These are phyloP conservation scores for Phalloptychus januarius DNA, from an alignment of 2,797 vertebrate species.

Conservation along the genomic window DNA sequence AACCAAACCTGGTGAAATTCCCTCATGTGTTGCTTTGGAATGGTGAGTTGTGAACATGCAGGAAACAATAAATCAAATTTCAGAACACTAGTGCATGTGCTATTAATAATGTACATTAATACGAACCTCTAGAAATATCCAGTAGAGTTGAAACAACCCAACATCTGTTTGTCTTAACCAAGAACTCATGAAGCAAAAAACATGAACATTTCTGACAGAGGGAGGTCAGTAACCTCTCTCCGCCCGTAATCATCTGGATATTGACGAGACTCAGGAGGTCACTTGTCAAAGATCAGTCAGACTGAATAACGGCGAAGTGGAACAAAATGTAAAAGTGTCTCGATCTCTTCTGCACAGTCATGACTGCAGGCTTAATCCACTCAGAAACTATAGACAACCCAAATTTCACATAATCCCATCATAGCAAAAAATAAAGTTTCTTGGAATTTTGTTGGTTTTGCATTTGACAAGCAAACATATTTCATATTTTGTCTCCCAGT, in stretches of 20 bases:
- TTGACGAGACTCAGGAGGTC: not conserved
- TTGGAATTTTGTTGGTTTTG: not conserved
- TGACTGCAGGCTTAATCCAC: not conserved
- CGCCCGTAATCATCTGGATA: not conserved
- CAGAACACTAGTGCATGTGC: not conserved
- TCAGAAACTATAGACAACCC: not conserved
- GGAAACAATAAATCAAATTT: not conserved
- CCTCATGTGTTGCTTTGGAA: not conserved
- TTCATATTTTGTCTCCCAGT: too few species aligned
- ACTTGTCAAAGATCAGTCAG: not conserved
- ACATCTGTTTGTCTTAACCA: conserved; percentile 2
- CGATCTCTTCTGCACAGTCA: not conserved
- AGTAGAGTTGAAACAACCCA: not conserved
- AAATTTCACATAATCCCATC: not conserved
- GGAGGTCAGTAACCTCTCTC: not conserved
- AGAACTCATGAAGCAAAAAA: not conserved
- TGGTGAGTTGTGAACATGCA: not conserved
- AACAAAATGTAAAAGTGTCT: not conserved
- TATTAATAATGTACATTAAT: not conserved
- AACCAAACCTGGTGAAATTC: not conserved
- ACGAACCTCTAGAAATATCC: not conserved
- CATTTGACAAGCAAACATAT: not conserved
- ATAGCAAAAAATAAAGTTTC: not conserved
- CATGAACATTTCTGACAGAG: not conserved
- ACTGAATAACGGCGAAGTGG: not conserved